Conservation (phyloP, 1,140 invertebrate species). For the Bombus balteatus region DNA sequence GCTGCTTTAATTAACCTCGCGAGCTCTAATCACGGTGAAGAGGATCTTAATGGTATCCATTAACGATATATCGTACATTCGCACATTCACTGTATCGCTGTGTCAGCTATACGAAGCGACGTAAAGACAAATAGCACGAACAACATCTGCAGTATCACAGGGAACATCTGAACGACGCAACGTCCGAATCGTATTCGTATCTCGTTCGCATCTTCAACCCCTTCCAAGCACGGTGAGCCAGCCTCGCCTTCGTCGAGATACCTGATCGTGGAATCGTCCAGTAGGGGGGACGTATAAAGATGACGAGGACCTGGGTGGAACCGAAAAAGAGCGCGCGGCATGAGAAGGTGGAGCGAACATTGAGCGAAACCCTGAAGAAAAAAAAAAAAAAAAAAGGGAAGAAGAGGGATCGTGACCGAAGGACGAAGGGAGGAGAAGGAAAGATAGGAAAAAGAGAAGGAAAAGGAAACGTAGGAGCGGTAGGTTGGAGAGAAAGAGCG, state of each 20-base stretch:
- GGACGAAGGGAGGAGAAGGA: slow-evolving; percentile 16
- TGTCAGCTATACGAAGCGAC: too few relatives aligned
- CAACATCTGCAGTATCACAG: not conserved
- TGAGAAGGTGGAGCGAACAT: slow-evolving; percentile 42
- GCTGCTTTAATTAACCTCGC: too few relatives aligned
- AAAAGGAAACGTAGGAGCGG: not conserved
- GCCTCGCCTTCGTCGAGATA: slow-evolving; percentile 19
- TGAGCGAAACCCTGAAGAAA: not conserved
- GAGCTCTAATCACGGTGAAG: fast-evolving
- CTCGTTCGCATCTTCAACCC: not conserved
- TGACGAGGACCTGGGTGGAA: slow-evolving; percentile 31
- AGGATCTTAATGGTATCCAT: too few relatives aligned
- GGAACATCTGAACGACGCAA: not conserved
- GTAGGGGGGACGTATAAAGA: slow-evolving; percentile 1
- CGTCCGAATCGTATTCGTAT: not conserved
- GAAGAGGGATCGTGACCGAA: not conserved
- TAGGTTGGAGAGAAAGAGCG: not conserved
- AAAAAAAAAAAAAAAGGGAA: not conserved
- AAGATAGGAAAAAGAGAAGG: not conserved
- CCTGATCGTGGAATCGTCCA: slow-evolving; percentile 40
- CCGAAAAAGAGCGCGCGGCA: slow-evolving; percentile 42
- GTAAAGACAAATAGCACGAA: too few relatives aligned
- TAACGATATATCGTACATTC: too few relatives aligned
- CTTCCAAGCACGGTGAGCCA: not conserved
- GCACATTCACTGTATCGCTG: too few relatives aligned